These are phyloP conservation scores for Acrocephalus arundinaceus DNA, from an alignment of 2,113 vertebrate genomes.

Conservation along the genomic window DNA sequence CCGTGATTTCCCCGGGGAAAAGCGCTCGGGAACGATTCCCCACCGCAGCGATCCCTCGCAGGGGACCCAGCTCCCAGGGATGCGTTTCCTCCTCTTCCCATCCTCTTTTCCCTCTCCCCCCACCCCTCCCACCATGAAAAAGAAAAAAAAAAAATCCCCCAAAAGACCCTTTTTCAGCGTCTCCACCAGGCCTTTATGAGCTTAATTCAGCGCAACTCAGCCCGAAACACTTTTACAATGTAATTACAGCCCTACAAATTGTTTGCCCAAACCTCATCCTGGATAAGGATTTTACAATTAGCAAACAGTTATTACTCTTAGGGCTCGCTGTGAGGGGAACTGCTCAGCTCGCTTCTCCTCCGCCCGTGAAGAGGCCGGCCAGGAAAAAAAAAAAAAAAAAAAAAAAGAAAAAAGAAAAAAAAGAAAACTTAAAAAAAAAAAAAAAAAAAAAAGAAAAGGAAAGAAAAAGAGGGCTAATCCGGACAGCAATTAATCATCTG, in stretches of 20 bases:
- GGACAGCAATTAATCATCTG: slow-evolving; percentile 75
- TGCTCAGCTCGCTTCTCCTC: slow-evolving; percentile 30
- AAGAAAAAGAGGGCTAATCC: not conserved
- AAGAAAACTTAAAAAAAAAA: slow-evolving; percentile 32
- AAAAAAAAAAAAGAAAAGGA: fast-evolving
- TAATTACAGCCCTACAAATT: slow-evolving; percentile 76
- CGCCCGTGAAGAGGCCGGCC: slow-evolving; percentile 61
- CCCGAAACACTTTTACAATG: slow-evolving; percentile 70
- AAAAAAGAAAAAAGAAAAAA: not conserved
- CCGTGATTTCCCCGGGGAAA: not conserved
- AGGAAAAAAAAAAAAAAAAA: slow-evolving; percentile 74
- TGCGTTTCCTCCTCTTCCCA: not conserved
- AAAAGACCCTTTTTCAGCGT: not conserved
- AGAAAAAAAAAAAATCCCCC: fast-evolving
- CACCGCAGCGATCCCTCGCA: not conserved
- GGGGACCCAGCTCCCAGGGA: not conserved
- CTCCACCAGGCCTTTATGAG: slow-evolving; percentile 43
- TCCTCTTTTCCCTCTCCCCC: not conserved
- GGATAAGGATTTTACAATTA: slow-evolving; percentile 80
- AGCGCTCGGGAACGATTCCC: not conserved
- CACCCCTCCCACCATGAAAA: fast-evolving
- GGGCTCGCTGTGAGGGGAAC: slow-evolving; percentile 58
- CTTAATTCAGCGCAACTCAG: slow-evolving; percentile 58
- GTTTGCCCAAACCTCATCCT: slow-evolving; percentile 77
- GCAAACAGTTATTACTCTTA: slow-evolving; percentile 75